Base-by-base conservation (phyloP, 2,113 vertebrate species). In the Pluvianellus socialis region DNA sequence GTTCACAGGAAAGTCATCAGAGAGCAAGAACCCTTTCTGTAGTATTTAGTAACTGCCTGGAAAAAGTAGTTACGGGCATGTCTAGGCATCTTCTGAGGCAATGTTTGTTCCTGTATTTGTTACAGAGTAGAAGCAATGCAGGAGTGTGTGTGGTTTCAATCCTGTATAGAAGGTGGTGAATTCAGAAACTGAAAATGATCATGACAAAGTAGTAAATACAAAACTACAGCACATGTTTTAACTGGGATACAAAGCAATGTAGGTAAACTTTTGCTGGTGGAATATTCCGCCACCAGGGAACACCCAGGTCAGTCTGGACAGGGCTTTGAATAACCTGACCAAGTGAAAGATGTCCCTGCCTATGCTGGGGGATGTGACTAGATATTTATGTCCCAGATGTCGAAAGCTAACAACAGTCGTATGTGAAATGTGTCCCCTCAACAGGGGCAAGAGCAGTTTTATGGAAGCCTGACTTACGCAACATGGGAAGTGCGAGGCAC, bases 401-500 rank as follows among this genome's bases (percentile, higher is more conserved):
- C 0, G 3, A 83, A 88, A 82, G n/a, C 14, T 30, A 24, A 12
- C 55, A 88, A 16, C 18, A 62, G 33, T 42, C 1, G 1, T 35
- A 8, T 23, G 20, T 67, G 52, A 81, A 77, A 33, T 6, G 1
- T 27, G 4, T 4, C 66, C 15, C 47, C 14, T 91, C n/a, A 45
- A 10, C 3, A n/a, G 15, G 21, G 20, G 12, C 7, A 72, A 70
- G 53, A 79, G 24, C 17, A 45, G 24, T 81, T 82, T 71, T 35
- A 26, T 52, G 4, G 15, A 66, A 67, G n/a, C 24, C 75, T 68
- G 35, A 49, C 30, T 80, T 44, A 6, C 0, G 16, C 52, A 72
- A 16, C 3, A 2, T 14, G 26, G 14, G 35, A 88, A 73, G 22
- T 20, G 38, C 1, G 2, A 62, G n/a, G 23, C 0, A 1, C 45